Percentiles rank a stretch among this genome's conserved stretches.
These are phyloP conservation scores for Ectropis crepuscularia DNA, from an alignment of 2,888 invertebrate genomes.

Conservation along the genomic window DNA sequence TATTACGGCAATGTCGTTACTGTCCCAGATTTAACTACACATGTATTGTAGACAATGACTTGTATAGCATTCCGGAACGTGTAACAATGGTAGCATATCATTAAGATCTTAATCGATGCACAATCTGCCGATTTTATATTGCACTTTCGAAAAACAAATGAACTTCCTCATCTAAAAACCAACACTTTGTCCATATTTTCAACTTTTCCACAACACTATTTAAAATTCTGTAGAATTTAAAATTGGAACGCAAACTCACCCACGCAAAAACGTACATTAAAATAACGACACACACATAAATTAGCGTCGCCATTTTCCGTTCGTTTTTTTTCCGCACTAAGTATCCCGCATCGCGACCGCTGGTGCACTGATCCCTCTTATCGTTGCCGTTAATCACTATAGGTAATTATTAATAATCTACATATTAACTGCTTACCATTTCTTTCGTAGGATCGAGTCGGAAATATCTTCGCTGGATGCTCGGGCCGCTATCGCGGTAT, in stretches of 20 bases:
- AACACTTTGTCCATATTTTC: no score
- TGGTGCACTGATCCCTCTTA: constrained; percentile 22
- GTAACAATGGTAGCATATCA: constrained; percentile 18
- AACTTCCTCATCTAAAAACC: not conserved
- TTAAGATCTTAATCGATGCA: constrained; percentile 15
- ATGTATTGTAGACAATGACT: constrained; percentile 18
- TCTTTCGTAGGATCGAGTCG: constrained; percentile 61
- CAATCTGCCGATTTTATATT: not conserved
- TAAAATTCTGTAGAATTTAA: no score
- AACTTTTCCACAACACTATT: no score
- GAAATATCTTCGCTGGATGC: constrained; percentile 54
- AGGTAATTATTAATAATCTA: constrained; percentile 44
- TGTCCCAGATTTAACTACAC: constrained; percentile 18
- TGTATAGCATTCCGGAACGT: constrained; percentile 21
- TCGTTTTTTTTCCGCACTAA: constrained; percentile 16
- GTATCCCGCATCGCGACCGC: constrained; percentile 29
- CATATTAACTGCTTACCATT: constrained; percentile 72
- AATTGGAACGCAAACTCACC: constrained; percentile 46
- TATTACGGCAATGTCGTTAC: constrained; percentile 20
- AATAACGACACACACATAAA: constrained; percentile 47
- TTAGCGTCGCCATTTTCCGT: constrained; percentile 41
- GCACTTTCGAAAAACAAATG: not conserved
- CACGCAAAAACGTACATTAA: constrained; percentile 55
- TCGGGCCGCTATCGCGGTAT: constrained; percentile 38
- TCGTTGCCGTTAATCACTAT: constrained; percentile 23